These are phyloP conservation scores for Porites australiensis DNA, from an alignment of 64 coral and sea anemone genomes.

Conservation along the genomic window DNA sequence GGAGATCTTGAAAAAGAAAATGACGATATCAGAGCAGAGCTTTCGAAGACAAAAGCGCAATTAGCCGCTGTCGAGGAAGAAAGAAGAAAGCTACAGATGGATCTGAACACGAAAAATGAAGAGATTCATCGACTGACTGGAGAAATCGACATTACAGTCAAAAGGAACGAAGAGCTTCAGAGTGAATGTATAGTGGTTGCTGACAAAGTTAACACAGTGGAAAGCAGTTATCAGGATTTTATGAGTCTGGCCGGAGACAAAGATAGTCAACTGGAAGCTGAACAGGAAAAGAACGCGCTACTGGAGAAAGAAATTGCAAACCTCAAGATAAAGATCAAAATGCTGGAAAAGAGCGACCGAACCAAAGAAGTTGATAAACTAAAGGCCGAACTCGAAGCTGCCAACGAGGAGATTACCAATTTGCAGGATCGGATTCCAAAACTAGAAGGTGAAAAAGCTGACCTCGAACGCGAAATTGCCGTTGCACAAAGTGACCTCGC, in stretches of 20 bases:
- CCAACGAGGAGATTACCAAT: conserved; percentile 69
- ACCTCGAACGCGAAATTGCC: conserved; percentile 75
- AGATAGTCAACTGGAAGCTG: conserved; percentile 66
- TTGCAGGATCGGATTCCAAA: conserved; percentile 68
- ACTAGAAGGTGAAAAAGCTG: conserved; percentile 87
- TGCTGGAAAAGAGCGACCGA: conserved; percentile 78
- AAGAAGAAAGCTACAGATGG: conserved; percentile 62
- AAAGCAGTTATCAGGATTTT: conserved; percentile 83
- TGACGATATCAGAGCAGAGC: conserved; percentile 82
- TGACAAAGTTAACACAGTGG: conserved; percentile 75
- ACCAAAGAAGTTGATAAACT: conserved; percentile 87
- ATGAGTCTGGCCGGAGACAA: conserved; percentile 64
- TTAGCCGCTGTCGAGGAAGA: conserved; percentile 79
- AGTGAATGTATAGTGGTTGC: conserved; percentile 82
- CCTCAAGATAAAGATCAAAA: conserved; percentile 69
- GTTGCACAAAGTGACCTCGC: conserved; percentile 76
- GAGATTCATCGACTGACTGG: conserved; percentile 75
- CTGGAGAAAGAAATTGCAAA: conserved; percentile 71
- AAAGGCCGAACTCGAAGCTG: conserved; percentile 89
- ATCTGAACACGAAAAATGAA: conserved; percentile 79
- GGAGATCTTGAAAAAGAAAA: conserved; percentile 74
- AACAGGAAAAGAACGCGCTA: conserved; percentile 73
- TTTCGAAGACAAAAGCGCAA: conserved; percentile 73
- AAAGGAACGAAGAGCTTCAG: conserved; percentile 82
- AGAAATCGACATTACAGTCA: conserved; percentile 77